phyloP scores from a whole-genome alignment of 2,797 vertebrate species.

The Notolabrus celidotus region DNA sequence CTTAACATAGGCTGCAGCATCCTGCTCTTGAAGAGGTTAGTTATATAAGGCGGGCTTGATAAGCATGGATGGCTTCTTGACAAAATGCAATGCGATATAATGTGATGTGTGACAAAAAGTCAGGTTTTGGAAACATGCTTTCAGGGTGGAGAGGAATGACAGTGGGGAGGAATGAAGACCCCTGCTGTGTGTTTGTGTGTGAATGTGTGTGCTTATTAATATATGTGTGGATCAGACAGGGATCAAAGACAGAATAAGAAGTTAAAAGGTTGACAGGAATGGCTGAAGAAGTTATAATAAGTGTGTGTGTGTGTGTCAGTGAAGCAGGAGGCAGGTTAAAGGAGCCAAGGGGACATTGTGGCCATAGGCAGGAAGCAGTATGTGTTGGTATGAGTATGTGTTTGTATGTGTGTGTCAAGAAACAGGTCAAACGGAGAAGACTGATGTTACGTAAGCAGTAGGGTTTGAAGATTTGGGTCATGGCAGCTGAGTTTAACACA shows the following conservation, averaged over 20 bases:
- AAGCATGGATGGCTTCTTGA: constrained; percentile 72
- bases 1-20: constrained; percentile 34
- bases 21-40: constrained; percentile 49
- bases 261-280: constrained; percentile 6
- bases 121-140: constrained; percentile 62
- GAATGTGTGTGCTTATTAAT: neutral
- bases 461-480: constrained; percentile 72
- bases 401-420: constrained; percentile 25
- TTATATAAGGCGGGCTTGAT: constrained; percentile 66
- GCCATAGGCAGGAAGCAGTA: constrained; percentile 18
- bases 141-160: constrained; percentile 25
- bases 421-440: constrained; percentile 66
- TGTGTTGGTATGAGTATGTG: constrained; percentile 3
- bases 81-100: constrained; percentile 76
- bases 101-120: constrained; percentile 76
- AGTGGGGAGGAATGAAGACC: constrained; percentile 9
- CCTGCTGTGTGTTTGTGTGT: constrained; percentile 1
- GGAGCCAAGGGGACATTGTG: constrained; percentile 22
- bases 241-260: constrained; percentile 33
- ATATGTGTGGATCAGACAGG: neutral
- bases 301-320: neutral
- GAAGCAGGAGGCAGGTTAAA: constrained; percentile 23
- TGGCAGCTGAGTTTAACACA: constrained; percentile 54
- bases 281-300: constrained; percentile 15
- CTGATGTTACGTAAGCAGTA: constrained; percentile 63